Conservation (phyloP, 2,888 invertebrate genomes). For the Carabus problematicus region DNA sequence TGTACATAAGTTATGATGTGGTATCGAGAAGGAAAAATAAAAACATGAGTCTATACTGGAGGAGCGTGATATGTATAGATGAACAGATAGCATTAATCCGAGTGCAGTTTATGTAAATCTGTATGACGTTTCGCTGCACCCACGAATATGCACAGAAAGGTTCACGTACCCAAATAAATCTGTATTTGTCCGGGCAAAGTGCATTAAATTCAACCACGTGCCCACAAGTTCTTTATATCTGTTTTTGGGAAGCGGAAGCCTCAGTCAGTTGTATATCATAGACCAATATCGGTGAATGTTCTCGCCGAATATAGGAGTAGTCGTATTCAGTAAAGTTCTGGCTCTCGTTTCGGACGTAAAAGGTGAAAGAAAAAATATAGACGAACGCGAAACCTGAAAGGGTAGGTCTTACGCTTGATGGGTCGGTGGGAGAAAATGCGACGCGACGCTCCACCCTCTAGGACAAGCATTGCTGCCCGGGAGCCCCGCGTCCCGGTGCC, state of each 20-base stretch:
- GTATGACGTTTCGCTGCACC: too few relatives aligned
- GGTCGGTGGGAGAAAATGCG: slow-evolving; percentile 13
- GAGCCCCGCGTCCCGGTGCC: background rate
- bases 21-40: too few relatives aligned
- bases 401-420: slow-evolving; percentile 36
- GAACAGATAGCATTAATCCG: too few relatives aligned
- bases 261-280: slow-evolving; percentile 4
- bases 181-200: too few relatives aligned
- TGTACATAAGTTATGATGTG: too few relatives aligned
- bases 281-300: slow-evolving; percentile 2
- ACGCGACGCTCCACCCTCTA: slow-evolving; percentile 15
- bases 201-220: too few relatives aligned
- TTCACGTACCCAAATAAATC: too few relatives aligned
- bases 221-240: background rate
- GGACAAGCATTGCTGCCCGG: background rate
- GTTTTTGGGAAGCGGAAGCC: slow-evolving; percentile 3
- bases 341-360: slow-evolving; percentile 1
- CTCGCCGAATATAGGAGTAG: background rate
- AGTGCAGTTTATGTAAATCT: too few relatives aligned
- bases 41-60: too few relatives aligned
- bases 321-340: slow-evolving; percentile 9
- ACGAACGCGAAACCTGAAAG: slow-evolving; percentile 24
- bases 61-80: too few relatives aligned
- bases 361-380: slow-evolving; percentile 18
- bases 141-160: too few relatives aligned